A percentile compares a stretch with the other conserved stretches of the same genome.
Evolutionary conservation across 92 coral and sea anemone species (phyloP).

Genomic region (Heliopora coerulea): DNA sequence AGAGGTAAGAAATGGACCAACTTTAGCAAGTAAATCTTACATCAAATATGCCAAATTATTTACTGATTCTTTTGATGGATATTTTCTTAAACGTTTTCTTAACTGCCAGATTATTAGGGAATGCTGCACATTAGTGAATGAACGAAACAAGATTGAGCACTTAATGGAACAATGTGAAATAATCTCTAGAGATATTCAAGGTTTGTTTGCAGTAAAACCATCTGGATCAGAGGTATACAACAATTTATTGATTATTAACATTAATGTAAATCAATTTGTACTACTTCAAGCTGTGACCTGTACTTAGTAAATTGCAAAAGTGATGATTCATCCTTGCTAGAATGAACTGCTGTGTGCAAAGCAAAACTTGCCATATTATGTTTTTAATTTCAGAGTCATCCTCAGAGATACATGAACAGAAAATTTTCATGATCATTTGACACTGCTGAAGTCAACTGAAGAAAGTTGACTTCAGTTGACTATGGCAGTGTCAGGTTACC

Average conservation of each 20-base stretch:
- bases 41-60: background rate
- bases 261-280: no score
- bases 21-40: background rate
- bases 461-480: no score
- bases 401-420: no score
- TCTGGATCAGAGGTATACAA: slow-evolving; percentile 47
- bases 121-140: slow-evolving; percentile 65
- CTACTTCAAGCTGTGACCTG: no score
- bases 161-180: slow-evolving; percentile 79
- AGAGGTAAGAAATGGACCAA: slow-evolving; percentile 11
- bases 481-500: no score
- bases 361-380: no score
- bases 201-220: slow-evolving; percentile 32
- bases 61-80: background rate
- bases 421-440: no score
- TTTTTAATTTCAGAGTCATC: no score
- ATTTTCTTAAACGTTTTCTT: background rate
- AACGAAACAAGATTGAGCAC: slow-evolving; percentile 59
- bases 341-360: no score
- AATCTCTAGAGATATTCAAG: slow-evolving; percentile 61
- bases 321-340: no score
- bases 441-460: no score
- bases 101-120: slow-evolving; percentile 59
- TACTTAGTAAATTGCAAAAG: background rate
- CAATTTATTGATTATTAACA: no score